A percentile compares a stretch with the other conserved stretches of the same genome.
Evolutionary conservation across 2,888 invertebrate species (phyloP).

Genomic region (Eumerus sabulonum): DNA sequence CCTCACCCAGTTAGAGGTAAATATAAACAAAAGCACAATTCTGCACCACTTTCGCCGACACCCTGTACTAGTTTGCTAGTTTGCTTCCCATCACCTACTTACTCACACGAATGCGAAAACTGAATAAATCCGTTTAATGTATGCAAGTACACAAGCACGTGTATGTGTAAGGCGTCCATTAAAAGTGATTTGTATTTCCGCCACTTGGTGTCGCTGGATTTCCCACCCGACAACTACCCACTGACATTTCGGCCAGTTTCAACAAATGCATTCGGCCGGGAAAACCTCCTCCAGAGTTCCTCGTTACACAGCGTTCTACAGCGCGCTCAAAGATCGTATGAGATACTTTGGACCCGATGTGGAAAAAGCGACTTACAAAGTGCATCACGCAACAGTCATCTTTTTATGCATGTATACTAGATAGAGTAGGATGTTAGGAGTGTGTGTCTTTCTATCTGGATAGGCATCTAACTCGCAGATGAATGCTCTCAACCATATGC

Average conservation of each 20-base stretch:
- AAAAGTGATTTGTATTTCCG: constrained; percentile 66
- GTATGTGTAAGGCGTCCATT: constrained; percentile 30
- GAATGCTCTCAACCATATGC: constrained; percentile 62
- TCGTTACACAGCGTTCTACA: too few species aligned
- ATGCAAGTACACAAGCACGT: constrained; percentile 8
- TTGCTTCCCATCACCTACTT: neutral
- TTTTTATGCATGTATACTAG: neutral
- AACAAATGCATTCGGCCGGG: constrained; percentile 35
- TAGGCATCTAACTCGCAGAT: constrained; percentile 9
- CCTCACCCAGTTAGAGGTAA: constrained; percentile 1
- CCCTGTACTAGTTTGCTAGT: constrained; percentile 48
- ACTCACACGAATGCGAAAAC: neutral
- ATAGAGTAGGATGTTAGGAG: too few species aligned
- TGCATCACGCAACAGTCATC: constrained; percentile 1
- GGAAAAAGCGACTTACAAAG: constrained; percentile 5
- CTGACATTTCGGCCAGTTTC: constrained; percentile 56
- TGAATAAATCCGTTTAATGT: constrained; percentile 15
- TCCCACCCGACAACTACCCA: constrained; percentile 41
- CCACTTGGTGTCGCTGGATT: constrained; percentile 56
- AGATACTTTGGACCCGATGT: neutral
- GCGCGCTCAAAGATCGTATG: neutral
- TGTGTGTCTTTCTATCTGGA: neutral
- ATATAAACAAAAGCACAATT: constrained; percentile 19
- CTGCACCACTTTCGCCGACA: constrained; percentile 58
- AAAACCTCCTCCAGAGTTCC: constrained; percentile 32